Conservation (phyloP, 2,113 vertebrate genomes). For the human region GRCh38 chr15:85297501-85298000, state of each 20-base stretch:
- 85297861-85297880: background rate
- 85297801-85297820: background rate
- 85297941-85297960: background rate
- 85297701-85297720: background rate
- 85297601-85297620: background rate
- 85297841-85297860: background rate
- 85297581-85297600: background rate
- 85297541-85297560: background rate
- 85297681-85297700: background rate
- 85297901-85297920: background rate
- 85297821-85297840: background rate
- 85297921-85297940: background rate
- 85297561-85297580: background rate
- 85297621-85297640: background rate
- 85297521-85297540: background rate
- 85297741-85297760: background rate
- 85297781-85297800: background rate
- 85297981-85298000: background rate
- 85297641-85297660: background rate
- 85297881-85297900: background rate
- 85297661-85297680: background rate
- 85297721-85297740: background rate
- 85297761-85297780: background rate
- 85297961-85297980: background rate
- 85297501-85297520: background rate